These are phyloP conservation scores for Telmatherina bonti DNA, from an alignment of 2,797 vertebrate species.

Conservation along the genomic window DNA sequence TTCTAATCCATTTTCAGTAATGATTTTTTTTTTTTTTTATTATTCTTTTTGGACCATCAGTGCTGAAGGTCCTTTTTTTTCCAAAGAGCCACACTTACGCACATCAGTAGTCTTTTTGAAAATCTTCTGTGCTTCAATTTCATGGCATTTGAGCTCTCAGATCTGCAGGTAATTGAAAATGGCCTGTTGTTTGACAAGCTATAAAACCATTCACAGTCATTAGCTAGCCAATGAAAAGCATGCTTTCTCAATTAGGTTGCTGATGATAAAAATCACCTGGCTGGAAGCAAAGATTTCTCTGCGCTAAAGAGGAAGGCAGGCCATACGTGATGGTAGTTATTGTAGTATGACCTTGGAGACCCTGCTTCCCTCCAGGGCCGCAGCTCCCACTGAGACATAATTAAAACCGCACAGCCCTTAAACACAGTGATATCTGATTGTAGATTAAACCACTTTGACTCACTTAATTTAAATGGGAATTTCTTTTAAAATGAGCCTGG, in stretches of 20 bases:
- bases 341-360: conserved; percentile 70
- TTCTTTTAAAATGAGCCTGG: conserved; percentile 41
- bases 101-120: conserved; percentile 25
- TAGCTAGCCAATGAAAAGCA: conserved; percentile 73
- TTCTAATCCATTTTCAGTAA: background rate
- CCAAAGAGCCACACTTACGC: conserved; percentile 57
- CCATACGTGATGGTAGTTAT: conserved; percentile 61
- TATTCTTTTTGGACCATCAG: no score
- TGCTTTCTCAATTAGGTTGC: conserved; percentile 76
- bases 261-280: conserved; percentile 79
- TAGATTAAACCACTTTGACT: conserved; percentile 65
- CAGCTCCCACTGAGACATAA: conserved; percentile 69
- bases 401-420: conserved; percentile 64
- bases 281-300: conserved; percentile 56
- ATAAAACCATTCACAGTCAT: conserved; percentile 77
- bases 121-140: conserved; percentile 46
- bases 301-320: conserved; percentile 22
- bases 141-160: conserved; percentile 59
- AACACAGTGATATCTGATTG: conserved; percentile 69
- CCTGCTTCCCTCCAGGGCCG: conserved; percentile 46
- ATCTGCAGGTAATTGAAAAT: conserved; percentile 76
- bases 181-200: conserved; percentile 78
- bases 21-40: no score
- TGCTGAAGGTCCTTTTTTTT: conserved; percentile 50
- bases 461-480: conserved; percentile 62